Conservation (phyloP, 2,888 invertebrate genomes). For the Agelastica alni region DNA sequence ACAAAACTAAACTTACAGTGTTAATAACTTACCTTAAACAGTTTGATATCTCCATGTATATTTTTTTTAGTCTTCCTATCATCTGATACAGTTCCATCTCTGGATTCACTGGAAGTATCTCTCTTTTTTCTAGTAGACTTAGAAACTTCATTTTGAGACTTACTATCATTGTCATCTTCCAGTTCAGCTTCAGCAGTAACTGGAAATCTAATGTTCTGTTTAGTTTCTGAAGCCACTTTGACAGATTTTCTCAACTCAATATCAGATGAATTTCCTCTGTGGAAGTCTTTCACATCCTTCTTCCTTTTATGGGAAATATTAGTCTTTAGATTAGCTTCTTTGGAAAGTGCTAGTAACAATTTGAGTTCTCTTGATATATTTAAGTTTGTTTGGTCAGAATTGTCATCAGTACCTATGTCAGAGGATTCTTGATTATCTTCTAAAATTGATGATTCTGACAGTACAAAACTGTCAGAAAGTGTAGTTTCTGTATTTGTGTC, state of each 20-base stretch:
- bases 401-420: slow-evolving; percentile 24
- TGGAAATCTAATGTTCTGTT: slow-evolving; percentile 39
- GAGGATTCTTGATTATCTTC: slow-evolving; percentile 7
- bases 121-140: slow-evolving; percentile 40
- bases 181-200: slow-evolving; percentile 49
- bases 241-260: slow-evolving; percentile 22
- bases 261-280: background rate
- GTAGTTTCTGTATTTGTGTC: background rate
- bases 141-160: slow-evolving; percentile 20
- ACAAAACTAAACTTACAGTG: too few relatives aligned
- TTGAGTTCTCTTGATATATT: slow-evolving; percentile 59
- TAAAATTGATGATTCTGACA: slow-evolving; percentile 3
- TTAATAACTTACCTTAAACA: slow-evolving; percentile 44
- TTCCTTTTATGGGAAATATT: slow-evolving; percentile 60
- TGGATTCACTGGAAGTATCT: slow-evolving; percentile 37
- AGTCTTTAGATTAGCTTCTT: slow-evolving; percentile 67
- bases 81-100: slow-evolving; percentile 37
- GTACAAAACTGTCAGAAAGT: background rate
- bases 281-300: slow-evolving; percentile 40
- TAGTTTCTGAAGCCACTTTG: slow-evolving; percentile 24
- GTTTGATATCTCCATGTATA: slow-evolving; percentile 33
- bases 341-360: slow-evolving; percentile 67
- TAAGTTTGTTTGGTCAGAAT: slow-evolving; percentile 30
- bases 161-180: slow-evolving; percentile 38
- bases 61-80: slow-evolving; percentile 36